Conservation (phyloP, 2,113 vertebrate genomes). For the Passerina amoena region DNA sequence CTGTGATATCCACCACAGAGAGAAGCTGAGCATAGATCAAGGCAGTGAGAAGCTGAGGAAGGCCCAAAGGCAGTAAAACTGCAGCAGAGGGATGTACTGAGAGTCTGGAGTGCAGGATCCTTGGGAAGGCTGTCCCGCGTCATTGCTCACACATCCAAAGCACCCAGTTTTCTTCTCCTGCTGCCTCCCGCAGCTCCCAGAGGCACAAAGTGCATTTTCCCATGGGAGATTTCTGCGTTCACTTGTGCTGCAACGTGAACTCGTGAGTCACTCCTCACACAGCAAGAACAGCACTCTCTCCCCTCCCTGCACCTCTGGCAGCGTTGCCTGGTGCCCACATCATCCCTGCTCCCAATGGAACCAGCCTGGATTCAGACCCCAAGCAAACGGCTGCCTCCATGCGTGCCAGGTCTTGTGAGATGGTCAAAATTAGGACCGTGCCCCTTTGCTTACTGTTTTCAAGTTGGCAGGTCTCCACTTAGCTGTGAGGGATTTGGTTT, state of each 20-base stretch:
- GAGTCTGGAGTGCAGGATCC: not conserved
- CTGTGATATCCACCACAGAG: not conserved
- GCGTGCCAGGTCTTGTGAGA: rapidly evolving
- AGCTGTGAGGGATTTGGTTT: not conserved
- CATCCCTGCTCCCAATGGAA: not conserved
- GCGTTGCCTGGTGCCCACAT: rapidly evolving
- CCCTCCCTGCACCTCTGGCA: not conserved
- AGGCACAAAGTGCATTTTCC: rapidly evolving
- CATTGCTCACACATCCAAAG: rapidly evolving
- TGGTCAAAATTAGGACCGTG: not conserved
- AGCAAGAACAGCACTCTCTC: not conserved
- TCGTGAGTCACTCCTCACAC: not conserved
- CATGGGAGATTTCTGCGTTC: not conserved
- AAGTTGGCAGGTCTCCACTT: not conserved
- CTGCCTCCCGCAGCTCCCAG: not conserved
- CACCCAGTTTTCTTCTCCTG: not conserved
- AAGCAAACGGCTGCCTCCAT: rapidly evolving
- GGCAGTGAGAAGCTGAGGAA: not conserved
- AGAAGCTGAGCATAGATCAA: not conserved
- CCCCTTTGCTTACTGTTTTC: not conserved
- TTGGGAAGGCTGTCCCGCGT: not conserved
- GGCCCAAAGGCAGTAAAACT: not conserved
- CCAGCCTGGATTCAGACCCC: not conserved
- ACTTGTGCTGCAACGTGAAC: not conserved
- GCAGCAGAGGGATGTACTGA: not conserved